Percentiles rank a stretch among this genome's conserved stretches.
phyloP scores from a whole-genome alignment of 1,140 invertebrate species.

The Dryas iulia region DNA sequence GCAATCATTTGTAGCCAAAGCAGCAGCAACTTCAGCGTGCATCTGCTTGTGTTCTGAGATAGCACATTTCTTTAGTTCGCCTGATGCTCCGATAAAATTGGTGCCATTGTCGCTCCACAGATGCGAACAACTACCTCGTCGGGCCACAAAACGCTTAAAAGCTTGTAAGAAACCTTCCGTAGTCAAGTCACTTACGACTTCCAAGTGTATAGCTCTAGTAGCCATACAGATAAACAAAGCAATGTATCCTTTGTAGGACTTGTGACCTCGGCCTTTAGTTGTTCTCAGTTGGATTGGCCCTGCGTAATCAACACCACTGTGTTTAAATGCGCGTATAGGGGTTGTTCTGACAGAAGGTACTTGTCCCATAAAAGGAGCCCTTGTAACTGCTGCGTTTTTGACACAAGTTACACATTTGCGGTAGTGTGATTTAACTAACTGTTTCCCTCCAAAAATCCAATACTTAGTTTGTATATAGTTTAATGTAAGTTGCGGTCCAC shows the following conservation, averaged over 20 bases:
- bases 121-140: slow-evolving; percentile 11
- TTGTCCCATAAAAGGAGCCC: slow-evolving; percentile 27
- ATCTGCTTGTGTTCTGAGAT: background rate
- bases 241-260: slow-evolving; percentile 12
- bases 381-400: slow-evolving; percentile 1
- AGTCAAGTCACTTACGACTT: slow-evolving; percentile 12
- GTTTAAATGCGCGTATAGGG: background rate
- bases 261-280: slow-evolving; percentile 3
- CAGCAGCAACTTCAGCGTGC: background rate
- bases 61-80: background rate
- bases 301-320: slow-evolving; percentile 3
- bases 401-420: slow-evolving; percentile 28
- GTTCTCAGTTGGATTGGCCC: slow-evolving; percentile 8
- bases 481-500: slow-evolving; percentile 29
- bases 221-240: slow-evolving; percentile 21
- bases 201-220: slow-evolving; percentile 13
- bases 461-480: slow-evolving; percentile 31
- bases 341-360: background rate
- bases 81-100: slow-evolving; percentile 5
- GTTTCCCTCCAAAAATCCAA: slow-evolving; percentile 28
- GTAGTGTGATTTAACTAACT: slow-evolving; percentile 6
- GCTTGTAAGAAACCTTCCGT: slow-evolving; percentile 11
- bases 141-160: slow-evolving; percentile 10
- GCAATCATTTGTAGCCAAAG: background rate
- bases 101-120: slow-evolving; percentile 19